Evolutionary conservation across 2,888 invertebrate genomes (phyloP).

Genomic region (Chrysolina americana): DNA sequence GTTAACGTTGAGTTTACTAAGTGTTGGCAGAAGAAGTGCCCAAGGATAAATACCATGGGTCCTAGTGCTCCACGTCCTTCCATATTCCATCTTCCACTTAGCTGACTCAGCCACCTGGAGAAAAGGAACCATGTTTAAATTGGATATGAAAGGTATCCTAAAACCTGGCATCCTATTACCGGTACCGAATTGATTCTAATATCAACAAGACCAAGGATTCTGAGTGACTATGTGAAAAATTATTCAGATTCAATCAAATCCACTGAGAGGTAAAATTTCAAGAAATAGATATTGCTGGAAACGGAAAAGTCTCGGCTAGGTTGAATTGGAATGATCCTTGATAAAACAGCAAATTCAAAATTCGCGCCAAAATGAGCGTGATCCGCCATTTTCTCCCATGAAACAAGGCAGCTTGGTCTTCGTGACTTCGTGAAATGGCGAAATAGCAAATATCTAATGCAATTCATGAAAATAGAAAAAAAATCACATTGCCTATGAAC

Average conservation of each 20-base stretch:
- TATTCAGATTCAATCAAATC: constrained; percentile 24
- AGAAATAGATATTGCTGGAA: constrained; percentile 50
- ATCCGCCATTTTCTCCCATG: constrained; percentile 58
- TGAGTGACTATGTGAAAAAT: constrained; percentile 8
- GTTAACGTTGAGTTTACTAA: constrained; percentile 64
- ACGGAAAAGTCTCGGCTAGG: constrained; percentile 40
- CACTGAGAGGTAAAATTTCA: constrained; percentile 53
- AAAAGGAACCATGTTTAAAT: constrained; percentile 72
- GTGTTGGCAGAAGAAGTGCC: constrained; percentile 69
- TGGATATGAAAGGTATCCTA: constrained; percentile 67
- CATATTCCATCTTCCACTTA: constrained; percentile 60
- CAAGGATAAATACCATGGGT: constrained; percentile 75
- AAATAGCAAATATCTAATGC: constrained; percentile 44
- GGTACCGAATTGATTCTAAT: constrained; percentile 55
- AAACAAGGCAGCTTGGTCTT: constrained; percentile 51
- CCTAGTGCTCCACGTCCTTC: constrained; percentile 60
- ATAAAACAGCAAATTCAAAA: constrained; percentile 55
- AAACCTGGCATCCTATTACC: constrained; percentile 69
- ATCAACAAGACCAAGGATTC: constrained; percentile 27
- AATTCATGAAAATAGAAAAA: constrained; percentile 54
- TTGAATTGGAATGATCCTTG: constrained; percentile 38
- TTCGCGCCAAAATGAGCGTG: constrained; percentile 59
- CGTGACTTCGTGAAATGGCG: constrained; percentile 21
- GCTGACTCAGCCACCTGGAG: constrained; percentile 71
- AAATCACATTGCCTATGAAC: constrained; percentile 55